A percentile compares a stretch with the other conserved stretches of the same genome.
Evolutionary conservation across 2,797 vertebrate species (phyloP).

Genomic region (Esox masquinongy): DNA sequence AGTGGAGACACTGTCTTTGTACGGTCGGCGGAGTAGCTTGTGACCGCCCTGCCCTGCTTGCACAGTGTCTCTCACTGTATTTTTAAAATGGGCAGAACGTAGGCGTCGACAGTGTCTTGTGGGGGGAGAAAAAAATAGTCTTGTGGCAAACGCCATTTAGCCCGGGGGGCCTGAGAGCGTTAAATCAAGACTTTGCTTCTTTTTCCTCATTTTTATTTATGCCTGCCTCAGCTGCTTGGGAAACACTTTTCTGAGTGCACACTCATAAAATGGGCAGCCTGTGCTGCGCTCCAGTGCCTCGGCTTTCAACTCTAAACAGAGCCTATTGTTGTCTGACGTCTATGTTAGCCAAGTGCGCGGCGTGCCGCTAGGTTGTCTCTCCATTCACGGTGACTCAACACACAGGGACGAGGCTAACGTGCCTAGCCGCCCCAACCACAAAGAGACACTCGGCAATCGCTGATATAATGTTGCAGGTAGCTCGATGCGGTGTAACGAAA

Average conservation of each 20-base stretch:
- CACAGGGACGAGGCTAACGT: neutral
- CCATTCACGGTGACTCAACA: constrained; percentile 8
- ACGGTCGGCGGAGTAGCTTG: neutral
- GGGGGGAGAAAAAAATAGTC: neutral
- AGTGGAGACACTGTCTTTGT: constrained; percentile 3
- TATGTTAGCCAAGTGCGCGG: constrained; percentile 4
- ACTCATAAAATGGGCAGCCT: neutral
- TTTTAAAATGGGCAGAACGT: constrained; percentile 3
- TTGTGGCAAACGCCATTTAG: neutral
- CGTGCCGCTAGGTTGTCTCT: neutral
- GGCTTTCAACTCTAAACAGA: constrained; percentile 17
- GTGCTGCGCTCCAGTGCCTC: constrained; percentile 1
- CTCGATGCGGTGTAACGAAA: neutral
- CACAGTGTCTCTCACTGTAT: neutral
- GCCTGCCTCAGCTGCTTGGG: constrained; percentile 1
- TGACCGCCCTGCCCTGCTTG: constrained; percentile 1
- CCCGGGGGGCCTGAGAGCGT: neutral
- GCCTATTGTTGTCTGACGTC: constrained; percentile 18
- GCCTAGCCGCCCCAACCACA: neutral
- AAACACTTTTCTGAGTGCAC: neutral
- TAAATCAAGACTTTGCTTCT: neutral
- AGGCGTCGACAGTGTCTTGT: neutral
- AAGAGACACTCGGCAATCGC: neutral
- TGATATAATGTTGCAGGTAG: neutral
- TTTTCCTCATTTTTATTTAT: neutral